Conservation (phyloP, 2,888 invertebrate genomes). For the Endotricha flammealis region DNA sequence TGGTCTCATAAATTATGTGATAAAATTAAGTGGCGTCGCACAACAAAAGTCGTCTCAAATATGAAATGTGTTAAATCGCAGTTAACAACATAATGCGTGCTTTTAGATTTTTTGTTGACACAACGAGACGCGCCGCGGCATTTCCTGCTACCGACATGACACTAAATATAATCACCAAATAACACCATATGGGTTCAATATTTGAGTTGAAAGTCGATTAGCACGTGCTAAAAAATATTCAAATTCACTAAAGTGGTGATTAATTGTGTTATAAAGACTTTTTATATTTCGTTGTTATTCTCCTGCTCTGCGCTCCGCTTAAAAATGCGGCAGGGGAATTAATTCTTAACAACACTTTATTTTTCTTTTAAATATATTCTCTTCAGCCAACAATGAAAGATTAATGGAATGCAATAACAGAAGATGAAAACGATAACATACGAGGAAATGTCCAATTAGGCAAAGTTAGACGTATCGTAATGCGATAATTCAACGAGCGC, state of each 20-base stretch:
- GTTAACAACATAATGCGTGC: slow-evolving; percentile 69
- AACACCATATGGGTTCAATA: slow-evolving; percentile 23
- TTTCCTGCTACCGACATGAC: slow-evolving; percentile 65
- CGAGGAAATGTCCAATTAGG: slow-evolving; percentile 69
- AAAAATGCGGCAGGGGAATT: slow-evolving; percentile 37
- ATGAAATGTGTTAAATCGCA: slow-evolving; percentile 74
- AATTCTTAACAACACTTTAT: background rate
- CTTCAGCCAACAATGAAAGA: background rate
- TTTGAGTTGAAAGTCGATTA: slow-evolving; percentile 31
- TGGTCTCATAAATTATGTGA: slow-evolving; percentile 40
- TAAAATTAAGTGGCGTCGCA: slow-evolving; percentile 63
- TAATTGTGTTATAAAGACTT: slow-evolving; percentile 70
- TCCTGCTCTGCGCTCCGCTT: slow-evolving; percentile 54
- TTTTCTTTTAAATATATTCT: background rate
- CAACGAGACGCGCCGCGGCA: slow-evolving; percentile 62
- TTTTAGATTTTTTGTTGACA: slow-evolving; percentile 71
- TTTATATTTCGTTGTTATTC: slow-evolving; percentile 67
- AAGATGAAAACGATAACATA: slow-evolving; percentile 31
- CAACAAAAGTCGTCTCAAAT: slow-evolving; percentile 64
- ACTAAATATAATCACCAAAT: slow-evolving; percentile 23
- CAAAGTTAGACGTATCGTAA: slow-evolving; percentile 51
- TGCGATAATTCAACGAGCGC: slow-evolving; percentile 68
- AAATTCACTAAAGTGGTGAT: slow-evolving; percentile 61
- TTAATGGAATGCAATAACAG: slow-evolving; percentile 21
- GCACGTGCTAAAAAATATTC: slow-evolving; percentile 24